phyloP scores from a whole-genome alignment of 2,888 invertebrate genomes.

The Acleris emargana region DNA sequence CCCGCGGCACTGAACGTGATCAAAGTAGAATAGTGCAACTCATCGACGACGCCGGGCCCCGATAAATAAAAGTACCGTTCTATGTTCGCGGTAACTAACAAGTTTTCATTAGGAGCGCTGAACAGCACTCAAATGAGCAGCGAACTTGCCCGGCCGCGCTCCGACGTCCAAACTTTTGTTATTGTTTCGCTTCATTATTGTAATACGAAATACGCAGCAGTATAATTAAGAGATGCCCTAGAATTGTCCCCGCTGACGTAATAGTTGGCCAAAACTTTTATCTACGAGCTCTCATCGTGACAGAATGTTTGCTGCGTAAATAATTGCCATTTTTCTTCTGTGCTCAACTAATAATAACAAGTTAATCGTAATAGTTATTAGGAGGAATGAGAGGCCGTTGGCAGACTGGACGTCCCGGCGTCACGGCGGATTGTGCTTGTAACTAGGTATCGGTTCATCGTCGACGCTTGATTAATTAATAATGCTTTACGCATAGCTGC shows the following conservation, averaged over 20 bases:
- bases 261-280: conserved; percentile 74
- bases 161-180: conserved; percentile 79
- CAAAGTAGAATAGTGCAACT: conserved; percentile 45
- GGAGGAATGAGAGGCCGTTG: conserved; percentile 52
- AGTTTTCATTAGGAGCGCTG: conserved; percentile 78
- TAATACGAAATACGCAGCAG: conserved; percentile 79
- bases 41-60: conserved; percentile 54
- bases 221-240: conserved; percentile 80
- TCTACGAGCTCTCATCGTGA: conserved; percentile 64
- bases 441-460: conserved; percentile 40
- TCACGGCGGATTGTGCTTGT: conserved; percentile 57
- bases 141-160: conserved; percentile 69
- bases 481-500: conserved; percentile 30
- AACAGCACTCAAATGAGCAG: conserved; percentile 79
- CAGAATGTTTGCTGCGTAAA: conserved; percentile 71
- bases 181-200: conserved; percentile 83
- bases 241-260: conserved; percentile 72
- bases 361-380: conserved; percentile 65
- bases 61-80: conserved; percentile 68
- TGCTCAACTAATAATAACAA: conserved; percentile 65
- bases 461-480: conserved; percentile 31
- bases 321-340: conserved; percentile 65
- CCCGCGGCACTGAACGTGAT: conserved; percentile 31
- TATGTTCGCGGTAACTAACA: conserved; percentile 69
- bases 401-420: conserved; percentile 49